Conservation (phyloP, 2,888 invertebrate genomes). For the Synergus gifuensis region DNA sequence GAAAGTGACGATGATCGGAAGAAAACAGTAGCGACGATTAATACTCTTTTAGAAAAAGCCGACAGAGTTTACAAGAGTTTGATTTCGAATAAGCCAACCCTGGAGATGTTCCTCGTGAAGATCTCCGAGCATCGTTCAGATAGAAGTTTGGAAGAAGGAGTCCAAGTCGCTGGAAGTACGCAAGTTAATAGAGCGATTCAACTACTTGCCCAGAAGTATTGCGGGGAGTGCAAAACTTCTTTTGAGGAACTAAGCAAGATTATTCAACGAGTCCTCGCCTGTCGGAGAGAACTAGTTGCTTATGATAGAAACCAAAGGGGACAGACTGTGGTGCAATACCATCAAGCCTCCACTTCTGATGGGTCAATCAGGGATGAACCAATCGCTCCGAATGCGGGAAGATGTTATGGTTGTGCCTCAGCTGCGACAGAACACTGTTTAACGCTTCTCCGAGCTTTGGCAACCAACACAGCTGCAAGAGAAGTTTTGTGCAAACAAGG, state of each 20-base stretch:
- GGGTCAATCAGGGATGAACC: constrained; percentile 55
- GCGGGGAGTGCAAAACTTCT: constrained; percentile 94
- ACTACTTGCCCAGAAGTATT: constrained; percentile 95
- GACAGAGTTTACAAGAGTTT: constrained; percentile 96
- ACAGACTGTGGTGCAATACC: constrained; percentile 61
- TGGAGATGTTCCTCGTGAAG: constrained; percentile 92
- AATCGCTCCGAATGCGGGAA: constrained; percentile 78
- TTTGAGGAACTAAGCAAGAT: constrained; percentile 96
- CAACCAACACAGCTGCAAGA: constrained; percentile 87
- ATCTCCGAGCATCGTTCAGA: constrained; percentile 92
- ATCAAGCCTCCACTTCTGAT: constrained; percentile 40
- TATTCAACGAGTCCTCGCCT: constrained; percentile 94
- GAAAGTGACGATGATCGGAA: constrained; percentile 98
- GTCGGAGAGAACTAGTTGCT: constrained; percentile 92
- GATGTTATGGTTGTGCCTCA: constrained; percentile 93
- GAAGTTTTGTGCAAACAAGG: constrained; percentile 90
- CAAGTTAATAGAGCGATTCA: constrained; percentile 96
- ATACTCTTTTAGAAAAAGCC: constrained; percentile 94
- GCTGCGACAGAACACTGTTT: constrained; percentile 97
- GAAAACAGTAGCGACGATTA: constrained; percentile 95
- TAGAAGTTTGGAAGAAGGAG: constrained; percentile 80
- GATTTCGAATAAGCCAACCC: constrained; percentile 91
- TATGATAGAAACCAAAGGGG: constrained; percentile 93
- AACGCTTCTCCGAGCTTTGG: constrained; percentile 92
- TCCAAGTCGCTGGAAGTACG: constrained; percentile 77